A percentile compares a stretch with the other conserved stretches of the same genome.
phyloP scores from a whole-genome alignment of 2,797 vertebrate species.

The Perodicticus potto region DNA sequence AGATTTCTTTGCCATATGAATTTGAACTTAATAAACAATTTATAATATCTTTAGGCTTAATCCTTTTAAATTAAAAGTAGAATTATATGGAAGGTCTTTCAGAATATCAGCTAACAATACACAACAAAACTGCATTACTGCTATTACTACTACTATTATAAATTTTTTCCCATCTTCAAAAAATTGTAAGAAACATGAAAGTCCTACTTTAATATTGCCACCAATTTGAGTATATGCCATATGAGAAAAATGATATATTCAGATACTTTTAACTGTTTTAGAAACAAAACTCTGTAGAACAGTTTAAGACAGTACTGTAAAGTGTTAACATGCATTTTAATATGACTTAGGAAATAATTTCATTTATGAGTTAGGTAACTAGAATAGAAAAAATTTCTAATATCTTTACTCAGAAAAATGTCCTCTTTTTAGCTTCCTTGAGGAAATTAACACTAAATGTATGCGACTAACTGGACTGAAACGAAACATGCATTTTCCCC shows the following conservation, averaged over 20 bases:
- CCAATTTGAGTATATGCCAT: neutral
- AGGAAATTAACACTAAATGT: slow-evolving; percentile 26
- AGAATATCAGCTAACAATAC: neutral
- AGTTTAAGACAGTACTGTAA: neutral
- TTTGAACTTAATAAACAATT: neutral
- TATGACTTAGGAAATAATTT: neutral
- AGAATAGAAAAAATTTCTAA: neutral
- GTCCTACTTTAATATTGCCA: neutral
- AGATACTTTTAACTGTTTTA: neutral
- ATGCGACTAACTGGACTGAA: neutral
- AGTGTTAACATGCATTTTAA: neutral
- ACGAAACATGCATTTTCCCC: neutral
- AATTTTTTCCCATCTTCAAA: neutral
- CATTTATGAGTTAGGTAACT: neutral
- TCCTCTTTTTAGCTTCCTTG: neutral
- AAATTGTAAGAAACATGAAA: neutral
- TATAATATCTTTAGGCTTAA: neutral
- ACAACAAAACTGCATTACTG: neutral
- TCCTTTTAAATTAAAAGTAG: neutral
- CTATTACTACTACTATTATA: neutral
- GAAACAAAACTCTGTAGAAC: neutral
- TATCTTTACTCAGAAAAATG: slow-evolving; percentile 18
- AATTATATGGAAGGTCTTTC: neutral
- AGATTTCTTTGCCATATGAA: neutral
- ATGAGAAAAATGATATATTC: neutral